phyloP scores from a whole-genome alignment of 2,797 vertebrate species.

The Somateria mollissima region DNA sequence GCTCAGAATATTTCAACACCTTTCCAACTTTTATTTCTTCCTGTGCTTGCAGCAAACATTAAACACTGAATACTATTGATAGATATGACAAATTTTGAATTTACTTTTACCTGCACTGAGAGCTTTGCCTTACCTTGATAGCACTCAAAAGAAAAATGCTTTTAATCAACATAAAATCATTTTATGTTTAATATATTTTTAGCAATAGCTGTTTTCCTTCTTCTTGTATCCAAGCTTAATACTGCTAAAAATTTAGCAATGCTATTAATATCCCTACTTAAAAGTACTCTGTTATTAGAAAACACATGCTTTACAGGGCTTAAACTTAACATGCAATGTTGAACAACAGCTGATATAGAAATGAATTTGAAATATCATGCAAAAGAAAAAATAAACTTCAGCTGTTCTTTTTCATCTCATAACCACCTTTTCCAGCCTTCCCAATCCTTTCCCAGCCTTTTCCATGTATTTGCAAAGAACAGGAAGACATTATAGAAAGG shows the following conservation, averaged over 20 bases:
- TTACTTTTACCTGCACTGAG: background rate
- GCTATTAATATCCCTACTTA: background rate
- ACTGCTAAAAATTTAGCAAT: rapidly evolving
- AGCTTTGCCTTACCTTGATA: background rate
- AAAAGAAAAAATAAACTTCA: background rate
- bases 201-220: background rate
- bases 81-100: background rate
- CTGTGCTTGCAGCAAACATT: rapidly evolving
- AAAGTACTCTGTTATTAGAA: background rate
- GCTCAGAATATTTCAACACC: background rate
- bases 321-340: rapidly evolving
- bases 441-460: rapidly evolving
- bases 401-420: rapidly evolving
- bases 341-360: rapidly evolving
- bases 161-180: background rate
- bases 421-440: rapidly evolving
- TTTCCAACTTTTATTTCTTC: background rate
- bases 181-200: background rate
- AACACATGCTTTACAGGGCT: rapidly evolving
- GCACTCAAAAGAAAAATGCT: background rate
- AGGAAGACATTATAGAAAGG: rapidly evolving
- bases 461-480: rapidly evolving
- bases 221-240: background rate
- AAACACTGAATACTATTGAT: rapidly evolving
- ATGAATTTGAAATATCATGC: rapidly evolving